Evolutionary conservation across 2,888 invertebrate species (phyloP).

Genomic region (Eupithecia insigniata): DNA sequence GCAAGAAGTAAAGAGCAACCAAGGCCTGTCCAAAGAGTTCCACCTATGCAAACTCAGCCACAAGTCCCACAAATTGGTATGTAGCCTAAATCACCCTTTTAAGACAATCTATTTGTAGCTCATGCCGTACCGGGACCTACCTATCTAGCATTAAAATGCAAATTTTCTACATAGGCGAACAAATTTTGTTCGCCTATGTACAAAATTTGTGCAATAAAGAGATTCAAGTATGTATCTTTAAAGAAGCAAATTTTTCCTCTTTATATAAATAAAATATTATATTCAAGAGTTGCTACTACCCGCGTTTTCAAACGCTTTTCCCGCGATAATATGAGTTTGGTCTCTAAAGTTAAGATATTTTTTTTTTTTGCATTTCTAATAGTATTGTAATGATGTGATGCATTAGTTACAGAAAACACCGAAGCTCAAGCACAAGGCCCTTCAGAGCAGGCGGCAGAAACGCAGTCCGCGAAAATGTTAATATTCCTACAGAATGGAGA

Average conservation of each 20-base stretch:
- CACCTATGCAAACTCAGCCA: slow-evolving; percentile 76
- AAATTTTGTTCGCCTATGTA: neutral
- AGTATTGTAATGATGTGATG: neutral
- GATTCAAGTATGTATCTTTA: neutral
- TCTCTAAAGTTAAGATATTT: no score
- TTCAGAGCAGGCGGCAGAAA: slow-evolving; percentile 79
- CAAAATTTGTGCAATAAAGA: neutral
- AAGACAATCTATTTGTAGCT: neutral
- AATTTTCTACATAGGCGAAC: no score
- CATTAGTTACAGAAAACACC: slow-evolving; percentile 63
- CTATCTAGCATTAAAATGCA: neutral
- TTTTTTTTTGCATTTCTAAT: neutral
- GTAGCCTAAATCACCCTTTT: neutral
- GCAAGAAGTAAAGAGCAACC: slow-evolving; percentile 78
- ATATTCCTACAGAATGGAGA: slow-evolving; percentile 90
- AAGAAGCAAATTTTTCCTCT: no score
- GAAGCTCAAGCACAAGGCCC: slow-evolving; percentile 64
- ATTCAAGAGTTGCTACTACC: neutral
- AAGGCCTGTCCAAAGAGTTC: slow-evolving; percentile 78
- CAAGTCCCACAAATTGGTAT: slow-evolving; percentile 61
- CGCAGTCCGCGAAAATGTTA: slow-evolving; percentile 90
- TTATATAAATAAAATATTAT: neutral
- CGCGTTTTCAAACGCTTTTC: neutral
- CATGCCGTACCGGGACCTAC: neutral
- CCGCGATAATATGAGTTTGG: no score